phyloP scores from a whole-genome alignment of 1,140 invertebrate genomes.

The Eciton burchellii region DNA sequence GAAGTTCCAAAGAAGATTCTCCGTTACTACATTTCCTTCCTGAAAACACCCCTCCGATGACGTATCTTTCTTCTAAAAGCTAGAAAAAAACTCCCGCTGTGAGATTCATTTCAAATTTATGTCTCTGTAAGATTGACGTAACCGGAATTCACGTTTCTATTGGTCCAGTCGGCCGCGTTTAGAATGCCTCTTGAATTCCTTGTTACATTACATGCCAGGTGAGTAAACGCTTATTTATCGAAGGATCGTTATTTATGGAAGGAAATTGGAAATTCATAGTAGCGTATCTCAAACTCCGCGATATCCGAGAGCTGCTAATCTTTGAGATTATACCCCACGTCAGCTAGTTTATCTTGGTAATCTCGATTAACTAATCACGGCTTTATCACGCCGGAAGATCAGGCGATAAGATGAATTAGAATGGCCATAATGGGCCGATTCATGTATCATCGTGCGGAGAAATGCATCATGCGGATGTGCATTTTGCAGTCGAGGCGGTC shows the following conservation, averaged over 20 bases:
- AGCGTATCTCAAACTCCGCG: not conserved
- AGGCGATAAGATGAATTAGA: conserved; percentile 64
- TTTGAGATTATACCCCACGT: not conserved
- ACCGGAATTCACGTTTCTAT: too few species aligned
- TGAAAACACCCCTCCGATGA: too few species aligned
- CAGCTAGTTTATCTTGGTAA: conserved; percentile 1
- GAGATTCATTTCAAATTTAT: too few species aligned
- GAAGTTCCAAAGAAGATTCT: too few species aligned
- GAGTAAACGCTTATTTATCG: not conserved
- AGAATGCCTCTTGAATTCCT: not conserved
- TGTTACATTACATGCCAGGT: not conserved
- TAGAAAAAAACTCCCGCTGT: too few species aligned
- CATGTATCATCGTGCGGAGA: not conserved
- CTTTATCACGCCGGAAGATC: not conserved
- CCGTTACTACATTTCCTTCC: too few species aligned
- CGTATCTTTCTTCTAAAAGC: too few species aligned
- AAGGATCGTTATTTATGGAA: not conserved
- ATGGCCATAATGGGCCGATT: conserved; percentile 15
- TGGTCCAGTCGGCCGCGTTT: not conserved
- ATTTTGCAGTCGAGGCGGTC: conserved; percentile 27
- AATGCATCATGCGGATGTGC: conserved; percentile 16
- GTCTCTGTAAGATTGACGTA: too few species aligned
- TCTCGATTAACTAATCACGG: conserved; percentile 42
- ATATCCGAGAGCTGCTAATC: not conserved
- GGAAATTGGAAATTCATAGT: not conserved